Percentiles rank a stretch among this genome's conserved stretches.
phyloP scores from a whole-genome alignment of 2,888 invertebrate genomes.

The Nymphalis c-album region DNA sequence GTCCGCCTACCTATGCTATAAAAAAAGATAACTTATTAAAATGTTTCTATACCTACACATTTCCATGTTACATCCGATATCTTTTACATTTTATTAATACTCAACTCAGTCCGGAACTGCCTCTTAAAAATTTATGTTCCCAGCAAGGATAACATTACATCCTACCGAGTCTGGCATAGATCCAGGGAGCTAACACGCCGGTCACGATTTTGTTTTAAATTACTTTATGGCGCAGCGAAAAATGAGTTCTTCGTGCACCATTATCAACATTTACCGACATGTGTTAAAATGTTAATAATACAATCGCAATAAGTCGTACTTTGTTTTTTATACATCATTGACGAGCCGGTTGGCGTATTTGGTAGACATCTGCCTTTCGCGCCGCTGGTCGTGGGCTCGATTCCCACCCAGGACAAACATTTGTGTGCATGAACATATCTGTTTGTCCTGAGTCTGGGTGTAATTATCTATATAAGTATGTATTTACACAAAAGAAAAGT shows the following conservation, averaged over 20 bases:
- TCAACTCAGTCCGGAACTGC: slow-evolving; percentile 13
- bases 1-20: no score
- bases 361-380: no score
- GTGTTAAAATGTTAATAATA: background rate
- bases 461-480: no score
- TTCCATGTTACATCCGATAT: background rate
- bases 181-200: slow-evolving; percentile 34
- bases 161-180: slow-evolving; percentile 33
- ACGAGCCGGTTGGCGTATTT: no score
- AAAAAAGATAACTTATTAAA: background rate
- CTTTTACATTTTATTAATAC: slow-evolving; percentile 9
- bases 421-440: no score
- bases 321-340: no score
- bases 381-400: no score
- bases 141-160: slow-evolving; percentile 30
- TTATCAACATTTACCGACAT: slow-evolving; percentile 16
- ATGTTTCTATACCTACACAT: background rate
- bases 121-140: slow-evolving; percentile 34
- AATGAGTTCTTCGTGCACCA: slow-evolving; percentile 31
- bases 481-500: no score
- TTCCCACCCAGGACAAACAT: no score
- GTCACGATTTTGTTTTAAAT: slow-evolving; percentile 36
- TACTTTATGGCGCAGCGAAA: slow-evolving; percentile 37
- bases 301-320: background rate
- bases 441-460: no score